Percentiles rank a stretch among this genome's conserved stretches.
phyloP scores from a whole-genome alignment of 1,140 invertebrate genomes.

The Drosophila leontia region DNA sequence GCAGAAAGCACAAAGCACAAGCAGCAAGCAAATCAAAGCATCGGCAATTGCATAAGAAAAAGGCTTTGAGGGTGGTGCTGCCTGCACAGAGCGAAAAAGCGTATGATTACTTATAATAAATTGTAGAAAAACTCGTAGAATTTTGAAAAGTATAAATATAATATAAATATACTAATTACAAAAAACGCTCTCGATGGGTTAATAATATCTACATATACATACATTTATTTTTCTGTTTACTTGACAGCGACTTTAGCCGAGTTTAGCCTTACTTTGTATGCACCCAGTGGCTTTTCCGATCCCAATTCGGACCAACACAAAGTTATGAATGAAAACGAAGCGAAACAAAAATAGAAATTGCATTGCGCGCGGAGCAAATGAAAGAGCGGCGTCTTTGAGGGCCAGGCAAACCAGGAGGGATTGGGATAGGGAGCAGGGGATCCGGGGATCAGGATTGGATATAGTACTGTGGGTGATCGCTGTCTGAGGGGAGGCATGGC shows the following conservation, averaged over 20 bases:
- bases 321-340: constrained; percentile 73
- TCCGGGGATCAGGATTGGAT: constrained; percentile 15
- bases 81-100: constrained; percentile 6
- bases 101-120: not conserved
- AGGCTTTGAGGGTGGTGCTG: constrained; percentile 42
- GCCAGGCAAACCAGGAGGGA: constrained; percentile 44
- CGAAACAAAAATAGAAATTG: constrained; percentile 65
- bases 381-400: constrained; percentile 72
- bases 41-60: constrained; percentile 55
- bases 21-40: constrained; percentile 49
- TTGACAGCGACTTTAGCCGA: constrained; percentile 33
- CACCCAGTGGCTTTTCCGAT: constrained; percentile 43
- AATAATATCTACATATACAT: no score
- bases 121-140: not conserved
- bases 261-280: constrained; percentile 55
- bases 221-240: not conserved
- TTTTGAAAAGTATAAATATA: not conserved
- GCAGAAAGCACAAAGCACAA: not conserved
- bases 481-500: constrained; percentile 30
- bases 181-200: not conserved
- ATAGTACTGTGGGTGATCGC: constrained; percentile 22
- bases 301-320: constrained; percentile 31
- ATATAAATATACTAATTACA: no score
- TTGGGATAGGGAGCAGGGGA: constrained; percentile 1
- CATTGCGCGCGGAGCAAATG: constrained; percentile 54